A percentile compares a stretch with the other conserved stretches of the same genome.
Evolutionary conservation across 1,140 invertebrate genomes (phyloP).

Genomic region (Macrocentrus cingulum): DNA sequence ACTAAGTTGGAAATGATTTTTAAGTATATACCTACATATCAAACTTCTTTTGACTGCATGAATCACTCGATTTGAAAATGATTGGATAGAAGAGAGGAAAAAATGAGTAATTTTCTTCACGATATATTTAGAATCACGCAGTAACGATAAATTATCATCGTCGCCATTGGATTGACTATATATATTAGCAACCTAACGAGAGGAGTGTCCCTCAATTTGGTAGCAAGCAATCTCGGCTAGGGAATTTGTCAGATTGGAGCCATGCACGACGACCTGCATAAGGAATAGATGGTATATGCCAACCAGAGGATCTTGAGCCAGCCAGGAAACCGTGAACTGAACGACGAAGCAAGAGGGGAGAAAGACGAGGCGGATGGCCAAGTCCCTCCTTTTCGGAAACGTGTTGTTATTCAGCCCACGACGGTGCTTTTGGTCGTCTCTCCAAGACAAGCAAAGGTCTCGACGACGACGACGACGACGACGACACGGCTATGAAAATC

Average conservation of each 20-base stretch:
- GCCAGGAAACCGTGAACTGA: background rate
- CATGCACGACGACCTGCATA: slow-evolving; percentile 20
- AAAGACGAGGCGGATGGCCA: slow-evolving; percentile 2
- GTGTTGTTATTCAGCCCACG: slow-evolving; percentile 31
- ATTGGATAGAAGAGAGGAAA: no score
- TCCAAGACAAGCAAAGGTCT: background rate
- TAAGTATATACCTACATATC: no score
- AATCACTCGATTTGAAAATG: no score
- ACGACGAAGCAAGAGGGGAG: background rate
- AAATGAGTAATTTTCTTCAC: no score
- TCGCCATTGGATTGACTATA: no score
- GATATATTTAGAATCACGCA: no score
- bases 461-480: slow-evolving; percentile 6
- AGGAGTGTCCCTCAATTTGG: slow-evolving; percentile 34
- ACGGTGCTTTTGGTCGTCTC: slow-evolving; percentile 1
- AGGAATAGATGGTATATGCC: slow-evolving; percentile 31
- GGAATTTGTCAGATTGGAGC: slow-evolving; percentile 41
- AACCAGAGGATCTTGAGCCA: background rate
- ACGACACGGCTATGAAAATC: no score
- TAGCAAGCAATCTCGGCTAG: slow-evolving; percentile 32
- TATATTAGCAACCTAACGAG: slow-evolving; percentile 25
- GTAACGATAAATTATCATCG: no score
- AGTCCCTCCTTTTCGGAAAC: slow-evolving; percentile 15
- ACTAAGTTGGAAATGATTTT: no score
- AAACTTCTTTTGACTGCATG: no score